Evolutionary conservation across 2,113 vertebrate species (phyloP).

Genomic region (Pseudorasbora parva): DNA sequence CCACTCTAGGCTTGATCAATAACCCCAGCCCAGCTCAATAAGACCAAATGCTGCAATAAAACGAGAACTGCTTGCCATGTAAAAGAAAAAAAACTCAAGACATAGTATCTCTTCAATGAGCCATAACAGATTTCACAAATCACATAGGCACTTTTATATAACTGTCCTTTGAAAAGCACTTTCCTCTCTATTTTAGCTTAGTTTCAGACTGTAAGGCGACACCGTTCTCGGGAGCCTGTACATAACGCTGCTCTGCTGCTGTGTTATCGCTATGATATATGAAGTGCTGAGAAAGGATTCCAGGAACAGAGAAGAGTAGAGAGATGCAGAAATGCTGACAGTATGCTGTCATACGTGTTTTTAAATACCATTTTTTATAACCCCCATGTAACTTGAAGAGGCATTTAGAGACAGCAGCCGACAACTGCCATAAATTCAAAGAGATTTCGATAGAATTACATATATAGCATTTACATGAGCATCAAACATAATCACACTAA

Average conservation of each 20-base stretch:
- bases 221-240: conserved; percentile 5
- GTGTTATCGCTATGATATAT: conserved; percentile 34
- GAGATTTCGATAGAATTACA: neutral
- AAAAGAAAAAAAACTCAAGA: conserved; percentile 3
- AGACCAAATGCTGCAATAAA: conserved; percentile 12
- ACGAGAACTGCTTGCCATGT: neutral
- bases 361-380: conserved; percentile 17
- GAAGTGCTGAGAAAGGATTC: conserved; percentile 31
- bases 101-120: neutral
- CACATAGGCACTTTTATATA: neutral
- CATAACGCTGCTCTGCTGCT: neutral
- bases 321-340: conserved; percentile 34
- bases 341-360: conserved; percentile 12
- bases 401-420: neutral
- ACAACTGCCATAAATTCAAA: conserved; percentile 6
- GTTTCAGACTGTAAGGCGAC: conserved; percentile 1
- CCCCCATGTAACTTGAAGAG: neutral
- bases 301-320: conserved; percentile 16
- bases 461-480: neutral
- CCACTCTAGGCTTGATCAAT: conserved; percentile 19
- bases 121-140: neutral
- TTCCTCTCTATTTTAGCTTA: conserved; percentile 1
- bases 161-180: neutral
- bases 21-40: neutral
- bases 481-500: neutral